Evolutionary conservation across 92 coral and sea anemone genomes (phyloP).

Genomic region (Ricordea florida): DNA sequence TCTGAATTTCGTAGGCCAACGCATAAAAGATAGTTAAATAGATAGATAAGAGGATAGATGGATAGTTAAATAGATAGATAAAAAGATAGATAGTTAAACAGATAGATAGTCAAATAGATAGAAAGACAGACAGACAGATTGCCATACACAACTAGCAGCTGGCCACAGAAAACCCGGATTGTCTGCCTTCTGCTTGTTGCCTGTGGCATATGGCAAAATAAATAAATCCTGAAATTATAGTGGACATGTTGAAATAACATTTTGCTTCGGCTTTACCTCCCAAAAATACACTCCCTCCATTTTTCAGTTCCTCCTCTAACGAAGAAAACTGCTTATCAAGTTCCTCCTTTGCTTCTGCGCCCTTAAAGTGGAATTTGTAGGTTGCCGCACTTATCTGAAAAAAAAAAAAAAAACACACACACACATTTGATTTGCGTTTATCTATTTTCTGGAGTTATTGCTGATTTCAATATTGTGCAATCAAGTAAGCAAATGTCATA

Average conservation of each 20-base stretch:
- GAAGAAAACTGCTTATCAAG: slow-evolving; percentile 20
- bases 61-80: not conserved
- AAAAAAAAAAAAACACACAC: not conserved
- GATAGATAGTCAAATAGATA: too few species aligned
- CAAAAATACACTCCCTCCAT: slow-evolving; percentile 4
- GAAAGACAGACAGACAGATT: too few species aligned
- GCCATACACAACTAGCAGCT: too few species aligned
- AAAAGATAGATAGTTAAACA: too few species aligned
- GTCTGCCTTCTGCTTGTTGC: too few species aligned
- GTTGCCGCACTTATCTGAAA: slow-evolving; percentile 38
- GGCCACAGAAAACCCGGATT: too few species aligned
- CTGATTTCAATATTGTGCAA: too few species aligned
- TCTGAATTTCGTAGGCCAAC: too few species aligned
- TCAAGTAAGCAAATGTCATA: too few species aligned
- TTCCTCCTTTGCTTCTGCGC: not conserved
- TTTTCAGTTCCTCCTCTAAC: slow-evolving; percentile 45
- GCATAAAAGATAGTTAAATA: not conserved
- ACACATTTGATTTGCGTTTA: too few species aligned
- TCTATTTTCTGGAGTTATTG: too few species aligned
- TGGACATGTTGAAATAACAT: not conserved
- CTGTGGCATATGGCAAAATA: too few species aligned
- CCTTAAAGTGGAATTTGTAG: not conserved
- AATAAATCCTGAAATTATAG: not conserved
- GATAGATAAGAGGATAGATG: not conserved
- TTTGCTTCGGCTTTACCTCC: slow-evolving; percentile 20